phyloP scores from a whole-genome alignment of 2,113 vertebrate species.

The Nycticryphes semicollaris region DNA sequence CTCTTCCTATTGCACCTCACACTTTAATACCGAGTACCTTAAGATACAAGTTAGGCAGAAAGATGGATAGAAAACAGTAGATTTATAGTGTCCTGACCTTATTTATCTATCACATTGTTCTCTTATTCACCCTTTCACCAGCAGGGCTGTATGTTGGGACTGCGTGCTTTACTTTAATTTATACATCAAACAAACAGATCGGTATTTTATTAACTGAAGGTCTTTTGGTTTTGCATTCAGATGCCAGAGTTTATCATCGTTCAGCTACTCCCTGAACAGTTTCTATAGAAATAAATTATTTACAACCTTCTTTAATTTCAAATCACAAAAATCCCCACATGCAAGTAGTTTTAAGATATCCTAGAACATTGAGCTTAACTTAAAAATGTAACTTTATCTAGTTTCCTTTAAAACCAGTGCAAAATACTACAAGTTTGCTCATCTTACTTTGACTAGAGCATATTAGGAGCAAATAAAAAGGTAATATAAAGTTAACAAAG shows the following conservation, averaged over 20 bases:
- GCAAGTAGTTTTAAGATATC: not conserved
- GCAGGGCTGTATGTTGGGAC: not conserved
- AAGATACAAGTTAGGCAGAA: not conserved
- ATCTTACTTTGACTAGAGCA: not conserved
- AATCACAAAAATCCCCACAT: not conserved
- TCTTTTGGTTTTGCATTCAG: not conserved
- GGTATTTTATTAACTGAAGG: not conserved
- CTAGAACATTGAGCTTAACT: not conserved
- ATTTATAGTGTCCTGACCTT: not conserved
- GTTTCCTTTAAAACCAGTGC: not conserved
- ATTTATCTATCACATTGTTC: not conserved
- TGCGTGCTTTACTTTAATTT: not conserved
- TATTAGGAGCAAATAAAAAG: not conserved
- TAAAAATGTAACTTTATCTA: not conserved
- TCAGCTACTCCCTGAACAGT: not conserved
- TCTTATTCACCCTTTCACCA: not conserved
- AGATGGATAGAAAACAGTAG: not conserved
- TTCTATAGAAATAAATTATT: not conserved
- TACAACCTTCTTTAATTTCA: not conserved
- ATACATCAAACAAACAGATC: not conserved
- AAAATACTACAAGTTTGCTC: not conserved
- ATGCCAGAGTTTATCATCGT: not conserved
- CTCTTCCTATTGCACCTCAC: not conserved
- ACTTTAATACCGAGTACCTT: not conserved
- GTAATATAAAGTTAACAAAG: not conserved